Conservation (phyloP, 2,888 invertebrate species). For the Thera obeliscata region DNA sequence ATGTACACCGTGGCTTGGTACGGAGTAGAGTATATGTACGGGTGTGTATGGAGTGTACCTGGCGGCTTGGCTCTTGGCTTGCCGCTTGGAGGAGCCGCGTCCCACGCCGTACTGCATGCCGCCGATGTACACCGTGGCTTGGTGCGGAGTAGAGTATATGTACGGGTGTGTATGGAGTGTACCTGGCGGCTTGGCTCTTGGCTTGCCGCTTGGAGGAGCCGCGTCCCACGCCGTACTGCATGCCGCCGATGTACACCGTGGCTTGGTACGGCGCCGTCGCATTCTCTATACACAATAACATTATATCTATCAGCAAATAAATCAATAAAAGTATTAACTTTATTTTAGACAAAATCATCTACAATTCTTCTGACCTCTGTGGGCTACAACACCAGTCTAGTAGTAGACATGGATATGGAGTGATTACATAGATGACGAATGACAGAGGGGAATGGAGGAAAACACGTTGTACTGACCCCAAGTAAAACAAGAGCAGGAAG, state of each 20-base stretch:
- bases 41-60: constrained; percentile 1
- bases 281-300: constrained; percentile 85
- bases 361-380: too few species aligned
- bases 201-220: constrained; percentile 98
- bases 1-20: constrained; percentile 96
- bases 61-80: constrained; percentile 97
- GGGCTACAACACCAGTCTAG: too few species aligned
- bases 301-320: too few species aligned
- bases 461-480: too few species aligned
- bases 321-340: too few species aligned
- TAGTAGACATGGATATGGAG: too few species aligned
- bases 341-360: too few species aligned
- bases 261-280: constrained; percentile 97
- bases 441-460: too few species aligned
- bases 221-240: constrained; percentile 96
- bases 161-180: neutral
- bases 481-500: too few species aligned
- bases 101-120: constrained; percentile 97
- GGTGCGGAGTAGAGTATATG: constrained; percentile 67
- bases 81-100: constrained; percentile 97
- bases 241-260: constrained; percentile 95
- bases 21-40: too few species aligned
- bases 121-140: constrained; percentile 96
- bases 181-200: constrained; percentile 94
- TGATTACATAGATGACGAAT: too few species aligned